A percentile compares a stretch with the other conserved stretches of the same genome.
phyloP scores from a whole-genome alignment of 1,140 invertebrate species.

The Formica exsecta region DNA sequence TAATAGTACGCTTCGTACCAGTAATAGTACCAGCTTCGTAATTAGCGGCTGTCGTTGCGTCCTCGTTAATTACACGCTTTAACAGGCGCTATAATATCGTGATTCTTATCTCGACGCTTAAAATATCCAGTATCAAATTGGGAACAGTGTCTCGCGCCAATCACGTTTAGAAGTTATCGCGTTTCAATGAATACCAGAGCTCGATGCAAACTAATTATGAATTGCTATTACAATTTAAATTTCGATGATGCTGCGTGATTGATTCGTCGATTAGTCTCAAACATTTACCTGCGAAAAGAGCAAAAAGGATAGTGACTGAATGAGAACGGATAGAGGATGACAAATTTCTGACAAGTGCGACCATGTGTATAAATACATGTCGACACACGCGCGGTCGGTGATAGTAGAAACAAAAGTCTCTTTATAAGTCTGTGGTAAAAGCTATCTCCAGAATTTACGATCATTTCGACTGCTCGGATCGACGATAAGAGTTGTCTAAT shows the following conservation, averaged over 20 bases:
- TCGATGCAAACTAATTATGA: constrained; percentile 10
- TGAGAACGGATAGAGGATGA: neutral
- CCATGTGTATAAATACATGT: constrained; percentile 7
- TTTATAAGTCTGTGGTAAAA: neutral
- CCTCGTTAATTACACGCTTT: constrained; percentile 30
- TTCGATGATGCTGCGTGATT: neutral
- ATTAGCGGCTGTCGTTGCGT: neutral
- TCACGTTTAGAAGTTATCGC: neutral
- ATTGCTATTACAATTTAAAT: neutral
- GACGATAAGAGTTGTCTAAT: constrained; percentile 41
- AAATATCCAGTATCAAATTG: constrained; percentile 4
- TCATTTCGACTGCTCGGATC: constrained; percentile 7
- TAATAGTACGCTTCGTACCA: neutral
- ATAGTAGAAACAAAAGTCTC: constrained; percentile 29
- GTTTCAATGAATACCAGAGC: neutral
- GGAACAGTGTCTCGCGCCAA: neutral
- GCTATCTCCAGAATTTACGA: constrained; percentile 40
- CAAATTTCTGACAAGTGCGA: constrained; percentile 28
- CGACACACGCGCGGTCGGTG: neutral
- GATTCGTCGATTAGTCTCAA: neutral
- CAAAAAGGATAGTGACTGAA: neutral
- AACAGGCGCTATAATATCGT: neutral
- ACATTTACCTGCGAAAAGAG: neutral
- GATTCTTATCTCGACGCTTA: constrained; percentile 17
- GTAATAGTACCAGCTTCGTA: neutral